Evolutionary conservation across 2,797 vertebrate genomes (phyloP).

Genomic region (Falco naumanni): DNA sequence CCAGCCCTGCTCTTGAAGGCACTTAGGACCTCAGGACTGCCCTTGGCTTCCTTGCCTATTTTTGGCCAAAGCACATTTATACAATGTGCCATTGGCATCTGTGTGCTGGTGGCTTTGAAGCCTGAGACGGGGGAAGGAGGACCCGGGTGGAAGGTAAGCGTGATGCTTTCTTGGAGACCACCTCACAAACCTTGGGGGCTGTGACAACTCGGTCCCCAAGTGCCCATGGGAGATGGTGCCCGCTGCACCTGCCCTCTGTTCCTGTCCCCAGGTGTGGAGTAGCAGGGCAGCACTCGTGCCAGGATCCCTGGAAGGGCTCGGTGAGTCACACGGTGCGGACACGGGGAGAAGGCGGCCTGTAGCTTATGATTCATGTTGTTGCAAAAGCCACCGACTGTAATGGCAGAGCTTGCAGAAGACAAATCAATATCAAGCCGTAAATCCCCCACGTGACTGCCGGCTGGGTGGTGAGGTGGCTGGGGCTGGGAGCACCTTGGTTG

Average conservation of each 20-base stretch:
- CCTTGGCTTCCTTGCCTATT: background rate
- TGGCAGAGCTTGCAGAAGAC: slow-evolving; percentile 48
- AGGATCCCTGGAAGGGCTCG: slow-evolving; percentile 20
- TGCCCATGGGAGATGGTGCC: background rate
- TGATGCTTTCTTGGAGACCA: background rate
- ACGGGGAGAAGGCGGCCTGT: background rate
- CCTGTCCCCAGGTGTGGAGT: background rate
- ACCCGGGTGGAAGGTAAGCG: fast-evolving
- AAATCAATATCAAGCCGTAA: slow-evolving; percentile 3
- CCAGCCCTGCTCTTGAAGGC: background rate
- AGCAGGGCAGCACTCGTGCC: background rate
- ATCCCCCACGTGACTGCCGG: background rate
- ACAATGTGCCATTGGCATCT: fast-evolving
- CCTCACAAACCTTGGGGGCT: background rate
- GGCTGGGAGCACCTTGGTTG: fast-evolving
- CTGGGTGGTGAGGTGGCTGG: fast-evolving
- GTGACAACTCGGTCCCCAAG: background rate
- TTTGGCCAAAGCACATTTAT: background rate
- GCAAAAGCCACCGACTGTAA: background rate
- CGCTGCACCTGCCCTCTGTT: background rate
- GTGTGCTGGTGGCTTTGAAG: background rate
- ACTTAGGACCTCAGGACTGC: background rate
- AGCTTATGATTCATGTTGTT: slow-evolving; percentile 67
- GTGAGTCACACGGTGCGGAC: slow-evolving; percentile 30
- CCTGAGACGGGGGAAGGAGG: background rate